Conservation (phyloP, 1,140 invertebrate species). For the Zeugodacus cucurbitae region DNA sequence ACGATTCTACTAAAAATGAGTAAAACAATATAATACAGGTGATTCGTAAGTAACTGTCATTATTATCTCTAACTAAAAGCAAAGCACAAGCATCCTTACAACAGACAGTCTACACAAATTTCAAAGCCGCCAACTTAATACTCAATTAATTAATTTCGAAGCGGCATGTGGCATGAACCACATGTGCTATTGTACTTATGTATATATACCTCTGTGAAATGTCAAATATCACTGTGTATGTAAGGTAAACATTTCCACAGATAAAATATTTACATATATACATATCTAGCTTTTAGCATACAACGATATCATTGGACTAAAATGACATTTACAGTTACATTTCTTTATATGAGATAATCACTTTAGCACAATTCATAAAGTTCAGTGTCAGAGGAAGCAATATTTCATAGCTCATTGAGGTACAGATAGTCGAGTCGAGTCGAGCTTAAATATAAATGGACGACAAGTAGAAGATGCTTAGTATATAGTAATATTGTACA, state of each 20-base stretch:
- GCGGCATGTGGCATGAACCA: neutral
- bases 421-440: neutral
- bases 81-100: no score
- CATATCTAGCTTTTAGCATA: neutral
- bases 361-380: constrained; percentile 34
- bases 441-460: neutral
- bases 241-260: neutral
- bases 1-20: no score
- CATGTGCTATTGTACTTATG: neutral
- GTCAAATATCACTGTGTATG: neutral
- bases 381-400: constrained; percentile 46
- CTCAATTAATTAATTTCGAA: neutral
- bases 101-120: no score
- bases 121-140: no score
- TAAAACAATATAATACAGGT: no score
- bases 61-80: no score
- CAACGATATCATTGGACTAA: neutral
- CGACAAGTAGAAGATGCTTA: neutral
- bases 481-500: no score
- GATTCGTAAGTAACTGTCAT: no score
- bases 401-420: constrained; percentile 40
- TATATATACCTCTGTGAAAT: neutral
- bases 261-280: neutral
- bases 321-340: neutral
- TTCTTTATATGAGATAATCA: constrained; percentile 21